Evolutionary conservation across 2,888 invertebrate species (phyloP), one percentile per base, ranked within the genome.

Genomic region (Nysson spinosus): DNA sequence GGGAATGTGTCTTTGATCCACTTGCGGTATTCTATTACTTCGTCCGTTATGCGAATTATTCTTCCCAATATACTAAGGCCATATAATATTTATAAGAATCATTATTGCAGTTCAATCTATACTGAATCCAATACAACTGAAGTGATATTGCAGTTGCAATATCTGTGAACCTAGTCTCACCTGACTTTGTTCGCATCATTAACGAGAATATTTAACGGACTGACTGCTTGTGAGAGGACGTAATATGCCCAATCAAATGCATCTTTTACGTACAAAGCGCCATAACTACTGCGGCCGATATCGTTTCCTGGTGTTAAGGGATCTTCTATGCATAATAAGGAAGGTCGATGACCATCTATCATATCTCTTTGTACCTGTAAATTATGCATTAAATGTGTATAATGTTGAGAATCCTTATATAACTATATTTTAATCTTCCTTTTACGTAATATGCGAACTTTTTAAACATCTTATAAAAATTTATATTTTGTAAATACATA

Each of bases 181-280:
- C 89, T 89, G 76, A 84, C 78, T 82, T 87, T 85, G 74, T 85
- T 88, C 17, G 88, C 86, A 79, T 92, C 90, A 80, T 89, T 89
- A 79, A 90, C 89, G 75, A 84, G 76, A 70, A 83, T 83, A 79
- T 87, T 87, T 56, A 87, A 82, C 52, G 89, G 88, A 80, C 89
- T 92, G 67, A 94, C 93, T 68, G 94, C 94, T 87, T 93, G 93
- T 78, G 93, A 92, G 79, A 97, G 90, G 79, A 93, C 92, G 67
- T 94, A 92, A 89, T 95, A 98, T 63, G 99, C 99, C 90, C 96
- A 96, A 88, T 97, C 97, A 89, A 99, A 99, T 64, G 98, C 97
- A 89, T 95, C 94, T 87, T 95, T 95, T 79, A 93, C 93, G 85
- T 95, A 94, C 79, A 98, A 89, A 69, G 96, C 96, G 58, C 97